Evolutionary conservation across 2,888 invertebrate species (phyloP).

Genomic region (Calliopum simillimum): DNA sequence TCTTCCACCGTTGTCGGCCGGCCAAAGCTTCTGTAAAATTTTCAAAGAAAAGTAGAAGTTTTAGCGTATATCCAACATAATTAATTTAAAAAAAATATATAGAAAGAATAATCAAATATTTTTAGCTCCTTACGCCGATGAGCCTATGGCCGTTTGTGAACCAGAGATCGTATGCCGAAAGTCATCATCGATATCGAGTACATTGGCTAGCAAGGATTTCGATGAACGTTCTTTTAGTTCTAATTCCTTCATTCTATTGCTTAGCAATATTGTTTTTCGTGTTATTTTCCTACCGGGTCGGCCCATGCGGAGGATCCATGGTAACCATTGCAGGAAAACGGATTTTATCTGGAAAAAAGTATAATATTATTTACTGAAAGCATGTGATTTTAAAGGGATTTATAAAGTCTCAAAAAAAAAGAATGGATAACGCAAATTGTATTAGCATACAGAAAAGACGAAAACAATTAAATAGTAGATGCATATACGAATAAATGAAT

Average conservation of each 20-base stretch:
- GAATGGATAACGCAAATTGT: no score
- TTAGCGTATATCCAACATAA: background rate
- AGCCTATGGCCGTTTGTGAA: conserved; percentile 72
- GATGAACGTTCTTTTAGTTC: conserved; percentile 95
- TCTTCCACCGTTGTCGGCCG: conserved; percentile 84
- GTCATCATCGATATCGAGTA: conserved; percentile 95
- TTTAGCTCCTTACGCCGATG: conserved; percentile 71
- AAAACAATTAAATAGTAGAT: no score
- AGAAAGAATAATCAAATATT: background rate
- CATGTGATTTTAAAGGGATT: no score
- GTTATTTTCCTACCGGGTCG: conserved; percentile 96
- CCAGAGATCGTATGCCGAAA: conserved; percentile 80
- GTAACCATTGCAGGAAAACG: conserved; percentile 97
- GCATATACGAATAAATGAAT: no score
- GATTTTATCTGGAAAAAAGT: conserved; percentile 81
- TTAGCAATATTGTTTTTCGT: conserved; percentile 89
- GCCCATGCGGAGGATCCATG: conserved; percentile 95
- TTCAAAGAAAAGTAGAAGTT: background rate
- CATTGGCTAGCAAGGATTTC: conserved; percentile 93
- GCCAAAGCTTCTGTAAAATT: conserved; percentile 71
- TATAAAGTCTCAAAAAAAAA: no score
- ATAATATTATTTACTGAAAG: background rate
- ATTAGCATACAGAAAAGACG: no score
- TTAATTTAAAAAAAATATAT: background rate
- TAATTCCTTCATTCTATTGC: conserved; percentile 90